Conservation (phyloP, 2,113 vertebrate species). For the Rhabdomys dilectus region DNA sequence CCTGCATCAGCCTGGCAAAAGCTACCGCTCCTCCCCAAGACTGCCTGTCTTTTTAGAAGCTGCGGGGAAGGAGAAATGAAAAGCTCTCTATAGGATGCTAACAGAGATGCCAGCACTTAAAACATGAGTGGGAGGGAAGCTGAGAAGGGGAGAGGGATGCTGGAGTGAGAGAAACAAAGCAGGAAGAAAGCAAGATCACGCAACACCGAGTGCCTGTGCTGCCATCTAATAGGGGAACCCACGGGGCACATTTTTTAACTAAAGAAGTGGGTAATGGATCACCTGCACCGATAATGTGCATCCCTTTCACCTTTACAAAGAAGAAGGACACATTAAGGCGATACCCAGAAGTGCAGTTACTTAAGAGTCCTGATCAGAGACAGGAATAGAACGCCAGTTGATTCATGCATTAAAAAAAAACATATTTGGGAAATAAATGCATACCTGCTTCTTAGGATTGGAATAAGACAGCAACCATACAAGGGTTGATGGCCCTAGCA, state of each 20-base stretch:
- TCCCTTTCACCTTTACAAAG: slow-evolving; percentile 4
- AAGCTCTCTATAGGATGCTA: slow-evolving; percentile 54
- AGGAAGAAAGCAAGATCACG: neutral
- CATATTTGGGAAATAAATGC: neutral
- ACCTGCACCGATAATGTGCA: neutral
- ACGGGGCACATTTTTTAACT: neutral
- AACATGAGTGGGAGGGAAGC: slow-evolving; percentile 44
- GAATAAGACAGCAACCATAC: neutral
- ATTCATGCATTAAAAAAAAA: slow-evolving; percentile 25
- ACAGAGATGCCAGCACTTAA: slow-evolving; percentile 56
- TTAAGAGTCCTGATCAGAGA: slow-evolving; percentile 38
- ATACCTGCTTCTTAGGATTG: neutral
- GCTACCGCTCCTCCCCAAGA: neutral
- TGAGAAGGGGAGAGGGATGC: neutral
- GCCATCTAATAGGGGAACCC: slow-evolving; percentile 2
- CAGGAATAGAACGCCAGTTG: neutral
- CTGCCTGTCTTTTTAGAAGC: slow-evolving; percentile 18
- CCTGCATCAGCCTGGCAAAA: slow-evolving; percentile 1
- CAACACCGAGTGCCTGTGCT: neutral
- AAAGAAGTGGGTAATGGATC: slow-evolving; percentile 20
- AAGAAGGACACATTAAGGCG: slow-evolving; percentile 47
- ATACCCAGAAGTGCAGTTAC: neutral
- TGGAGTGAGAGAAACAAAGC: slow-evolving; percentile 25
- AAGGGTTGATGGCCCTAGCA: neutral
- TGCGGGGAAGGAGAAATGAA: neutral